Percentiles rank a stretch among this genome's conserved stretches.
Conservation (phyloP, 2,797 vertebrate species). For the Australoheros facetus region DNA sequence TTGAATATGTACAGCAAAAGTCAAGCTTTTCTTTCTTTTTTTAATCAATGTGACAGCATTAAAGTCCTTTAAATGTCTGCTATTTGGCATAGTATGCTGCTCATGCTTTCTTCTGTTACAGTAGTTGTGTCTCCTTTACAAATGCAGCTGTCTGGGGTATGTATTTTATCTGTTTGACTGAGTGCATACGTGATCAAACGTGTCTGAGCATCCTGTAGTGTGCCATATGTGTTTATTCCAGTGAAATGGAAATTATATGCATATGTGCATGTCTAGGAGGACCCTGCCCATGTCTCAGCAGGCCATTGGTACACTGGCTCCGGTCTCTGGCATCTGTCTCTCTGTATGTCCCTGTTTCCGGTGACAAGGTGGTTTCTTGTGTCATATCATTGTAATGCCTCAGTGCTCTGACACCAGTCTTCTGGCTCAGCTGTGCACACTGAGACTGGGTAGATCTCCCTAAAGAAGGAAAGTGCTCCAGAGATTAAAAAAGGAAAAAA, state of each 20-base stretch:
- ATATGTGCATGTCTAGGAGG: conserved; percentile 10
- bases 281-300: conserved; percentile 21
- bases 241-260: conserved; percentile 14
- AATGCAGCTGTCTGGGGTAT: background rate
- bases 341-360: conserved; percentile 50
- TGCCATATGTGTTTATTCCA: background rate
- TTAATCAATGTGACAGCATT: too few species aligned
- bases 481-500: conserved; percentile 13
- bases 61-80: background rate
- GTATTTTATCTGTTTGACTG: conserved; percentile 14
- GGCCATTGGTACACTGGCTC: conserved; percentile 22
- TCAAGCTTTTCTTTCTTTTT: background rate
- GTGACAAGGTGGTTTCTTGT: conserved; percentile 50
- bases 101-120: conserved; percentile 2
- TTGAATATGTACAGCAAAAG: background rate
- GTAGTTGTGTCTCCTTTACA: conserved; percentile 1
- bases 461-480: conserved; percentile 24
- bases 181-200: conserved; percentile 20
- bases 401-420: conserved; percentile 38
- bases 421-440: conserved; percentile 37
- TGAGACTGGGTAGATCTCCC: conserved; percentile 26
- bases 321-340: conserved; percentile 62
- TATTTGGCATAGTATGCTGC: background rate
- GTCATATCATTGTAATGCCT: conserved; percentile 57
- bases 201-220: conserved; percentile 7